Evolutionary conservation across 2,113 vertebrate species (phyloP), one percentile per base, ranked within the genome.

Genomic region (Prochilodus magdalenae): DNA sequence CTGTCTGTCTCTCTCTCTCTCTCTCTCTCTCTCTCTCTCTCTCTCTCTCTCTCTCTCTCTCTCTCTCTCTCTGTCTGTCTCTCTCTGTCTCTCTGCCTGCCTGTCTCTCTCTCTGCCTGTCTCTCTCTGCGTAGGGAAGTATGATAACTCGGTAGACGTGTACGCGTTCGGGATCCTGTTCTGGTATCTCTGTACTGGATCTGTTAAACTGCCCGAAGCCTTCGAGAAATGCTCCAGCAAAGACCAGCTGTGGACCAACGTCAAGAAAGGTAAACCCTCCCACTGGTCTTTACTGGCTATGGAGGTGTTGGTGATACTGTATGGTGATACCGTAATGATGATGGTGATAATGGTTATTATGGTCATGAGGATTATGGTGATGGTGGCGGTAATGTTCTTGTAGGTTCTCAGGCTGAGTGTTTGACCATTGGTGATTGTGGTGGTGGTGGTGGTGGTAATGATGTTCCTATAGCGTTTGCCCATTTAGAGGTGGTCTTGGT

Each of bases 131-230:
- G 5, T 89, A 99, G 98, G 98, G 73, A 99, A 99, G 84, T 99
- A 99, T 0, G 98, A 99, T 88, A 98, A 99, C 85, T 99, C 98
- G 0, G 98, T 99, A 55, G 98, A 99, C 18, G 98, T 99, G 75
- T 99, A 99, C 0, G 98, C 98, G 0, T 99, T 99, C 44, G 98
- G 98, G 77, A 99, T 99, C 88, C 95, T 99, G n/a, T 99, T 99
- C 92, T 99, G 98, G 98, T 99, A 99, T 88, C 94, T 99, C 51
- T 99, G 98, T 89, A 98, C 96, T 0, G 98, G 98, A 60, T 97
- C 98, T 0, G 94, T 99, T 67, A 99, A 96, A 92, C 92, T 99
- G 77, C 98, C 98, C 12, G 98, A 99, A 88, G 96, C 98, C 22
- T 99, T 99, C 30, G 98, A 99, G 92, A 98, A 95, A 86, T 99